Evolutionary conservation across 2,797 vertebrate genomes (phyloP).

Genomic region (Microhierax caerulescens): DNA sequence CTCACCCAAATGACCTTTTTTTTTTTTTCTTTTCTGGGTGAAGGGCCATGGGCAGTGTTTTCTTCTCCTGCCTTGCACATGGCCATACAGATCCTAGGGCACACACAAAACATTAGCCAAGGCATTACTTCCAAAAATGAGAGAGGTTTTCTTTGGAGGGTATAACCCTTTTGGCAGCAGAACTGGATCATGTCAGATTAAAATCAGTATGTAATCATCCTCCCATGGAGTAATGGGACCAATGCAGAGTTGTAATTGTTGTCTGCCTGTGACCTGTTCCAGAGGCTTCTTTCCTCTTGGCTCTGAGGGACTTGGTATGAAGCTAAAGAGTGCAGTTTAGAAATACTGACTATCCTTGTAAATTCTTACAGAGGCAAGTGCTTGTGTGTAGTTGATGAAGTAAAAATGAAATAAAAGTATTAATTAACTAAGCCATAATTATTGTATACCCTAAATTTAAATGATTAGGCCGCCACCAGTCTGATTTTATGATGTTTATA

Average conservation of each 20-base stretch:
- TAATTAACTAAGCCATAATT: neutral
- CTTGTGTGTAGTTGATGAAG: neutral
- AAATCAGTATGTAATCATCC: neutral
- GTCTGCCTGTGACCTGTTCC: neutral
- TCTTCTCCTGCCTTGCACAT: neutral
- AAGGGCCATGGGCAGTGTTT: neutral
- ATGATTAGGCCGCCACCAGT: neutral
- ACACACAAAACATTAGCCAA: neutral
- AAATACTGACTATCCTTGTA: neutral
- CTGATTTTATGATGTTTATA: neutral
- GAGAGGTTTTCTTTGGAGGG: neutral
- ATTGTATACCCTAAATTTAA: neutral
- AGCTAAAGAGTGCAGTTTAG: neutral
- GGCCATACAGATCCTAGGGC: neutral
- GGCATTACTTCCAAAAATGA: neutral
- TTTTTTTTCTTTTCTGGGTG: neutral
- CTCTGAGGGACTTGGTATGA: neutral
- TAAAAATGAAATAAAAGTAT: neutral
- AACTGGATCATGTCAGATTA: neutral
- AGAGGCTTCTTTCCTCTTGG: neutral
- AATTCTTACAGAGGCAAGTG: neutral
- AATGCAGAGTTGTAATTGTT: neutral
- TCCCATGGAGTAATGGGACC: neutral
- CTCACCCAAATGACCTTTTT: neutral
- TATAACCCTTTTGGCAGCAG: neutral